Evolutionary conservation across 1,140 invertebrate genomes (phyloP), one percentile per base, ranked within the genome.

Genomic region (Laupala kohalensis): DNA sequence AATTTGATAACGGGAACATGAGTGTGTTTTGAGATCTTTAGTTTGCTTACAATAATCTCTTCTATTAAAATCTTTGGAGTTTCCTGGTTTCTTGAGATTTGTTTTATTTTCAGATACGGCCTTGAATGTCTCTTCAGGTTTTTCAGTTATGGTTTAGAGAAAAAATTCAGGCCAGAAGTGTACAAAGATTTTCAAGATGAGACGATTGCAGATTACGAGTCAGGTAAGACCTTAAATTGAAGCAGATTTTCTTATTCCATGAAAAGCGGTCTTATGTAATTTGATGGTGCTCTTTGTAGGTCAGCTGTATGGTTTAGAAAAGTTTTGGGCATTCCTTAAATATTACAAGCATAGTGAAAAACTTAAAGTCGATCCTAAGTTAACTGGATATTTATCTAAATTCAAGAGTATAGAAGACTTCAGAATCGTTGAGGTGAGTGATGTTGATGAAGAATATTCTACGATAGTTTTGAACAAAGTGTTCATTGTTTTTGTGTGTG

Each of bases 321-420:
- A 99, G 81, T 99, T 99, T 82, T 98, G 96, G 95, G 96, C 96
- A 64, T 99, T 98, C 84, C 82, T 97, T 6, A 98, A 98, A 81
- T 96, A 95, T 83, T 95, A 94, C 81, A 94, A 92, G 79, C 87
- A 92, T 75, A 86, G 89, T 23, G 83, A 82, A 27, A 88, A 89
- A 71, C 83, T 98, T 26, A 87, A 92, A 71, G 90, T 98, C 25
- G 88, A 94, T 75, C 83, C 90, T 5, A 89, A 89, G 76, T 82
- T 99, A 63, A 85, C 89, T 73, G 89, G 89, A 67, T 90, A 91
- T 79, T 81, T 99, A 63, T 86, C 87, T 29, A 94, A 92, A 77
- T 99, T 95, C 80, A 95, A 97, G 79, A 94, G 86, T 72, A 91
- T 98, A 72, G 95, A 98, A 83, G 96, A 99, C 81, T 99, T 98